Evolutionary conservation across 2,113 vertebrate genomes (phyloP).

Genomic region (Halcyon senegalensis): DNA sequence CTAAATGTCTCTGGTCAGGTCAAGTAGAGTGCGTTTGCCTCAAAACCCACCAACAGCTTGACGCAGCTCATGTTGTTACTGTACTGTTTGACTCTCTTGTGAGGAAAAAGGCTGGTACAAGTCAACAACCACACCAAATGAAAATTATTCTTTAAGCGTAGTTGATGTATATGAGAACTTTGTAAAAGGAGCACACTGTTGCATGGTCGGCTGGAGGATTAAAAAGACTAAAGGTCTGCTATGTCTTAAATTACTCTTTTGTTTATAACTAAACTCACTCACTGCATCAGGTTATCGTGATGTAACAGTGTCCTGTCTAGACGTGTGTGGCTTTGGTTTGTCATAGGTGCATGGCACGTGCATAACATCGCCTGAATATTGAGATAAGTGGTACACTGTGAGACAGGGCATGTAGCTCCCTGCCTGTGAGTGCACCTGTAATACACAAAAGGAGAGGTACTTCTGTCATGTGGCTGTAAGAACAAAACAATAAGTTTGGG

Average conservation of each 20-base stretch:
- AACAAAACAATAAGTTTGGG: neutral
- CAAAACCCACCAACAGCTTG: neutral
- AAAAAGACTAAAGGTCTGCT: neutral
- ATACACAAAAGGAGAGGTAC: too few species aligned
- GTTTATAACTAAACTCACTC: neutral
- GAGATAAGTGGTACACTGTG: rapidly evolving
- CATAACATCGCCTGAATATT: neutral
- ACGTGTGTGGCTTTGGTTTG: neutral
- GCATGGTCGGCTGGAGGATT: neutral
- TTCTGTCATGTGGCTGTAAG: neutral
- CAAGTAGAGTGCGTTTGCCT: neutral
- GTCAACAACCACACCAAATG: neutral
- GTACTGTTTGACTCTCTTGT: rapidly evolving
- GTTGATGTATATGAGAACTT: rapidly evolving
- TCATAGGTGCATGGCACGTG: neutral
- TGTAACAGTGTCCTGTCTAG: neutral
- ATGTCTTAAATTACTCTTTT: neutral
- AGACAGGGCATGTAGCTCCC: rapidly evolving
- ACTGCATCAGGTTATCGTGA: neutral
- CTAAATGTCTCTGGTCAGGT: rapidly evolving
- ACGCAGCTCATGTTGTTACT: neutral
- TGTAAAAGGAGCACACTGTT: neutral
- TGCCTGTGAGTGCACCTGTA: neutral
- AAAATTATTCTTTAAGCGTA: rapidly evolving
- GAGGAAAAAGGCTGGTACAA: neutral